Evolutionary conservation across 1,140 invertebrate genomes (phyloP).

Genomic region (Drosophila kohkoa): DNA sequence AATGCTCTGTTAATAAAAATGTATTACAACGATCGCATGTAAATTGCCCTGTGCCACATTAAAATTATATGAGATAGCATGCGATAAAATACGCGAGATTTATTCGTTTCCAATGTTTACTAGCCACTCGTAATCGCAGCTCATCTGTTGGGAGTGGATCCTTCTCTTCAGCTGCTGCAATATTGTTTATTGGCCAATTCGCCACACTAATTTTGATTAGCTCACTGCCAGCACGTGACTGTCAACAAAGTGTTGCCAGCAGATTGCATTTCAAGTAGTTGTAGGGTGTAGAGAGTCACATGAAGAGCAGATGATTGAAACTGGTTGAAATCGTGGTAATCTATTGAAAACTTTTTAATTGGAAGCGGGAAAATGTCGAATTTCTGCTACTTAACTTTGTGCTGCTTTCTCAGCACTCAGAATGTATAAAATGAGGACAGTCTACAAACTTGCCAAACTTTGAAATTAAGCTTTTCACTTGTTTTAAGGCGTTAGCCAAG

Average conservation of each 20-base stretch:
- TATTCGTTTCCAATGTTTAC: constrained; percentile 17
- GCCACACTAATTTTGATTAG: neutral
- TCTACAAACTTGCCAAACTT: constrained; percentile 31
- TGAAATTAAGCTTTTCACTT: constrained; percentile 30
- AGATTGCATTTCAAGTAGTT: constrained; percentile 1
- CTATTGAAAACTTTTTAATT: constrained; percentile 56
- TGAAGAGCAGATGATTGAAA: constrained; percentile 57
- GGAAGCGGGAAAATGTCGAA: constrained; percentile 15
- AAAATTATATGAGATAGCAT: constrained; percentile 9
- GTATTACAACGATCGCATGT: neutral
- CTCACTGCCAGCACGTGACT: neutral
- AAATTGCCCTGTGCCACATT: constrained; percentile 12
- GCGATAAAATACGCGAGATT: constrained; percentile 8
- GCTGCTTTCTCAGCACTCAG: constrained; percentile 18
- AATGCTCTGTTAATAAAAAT: constrained; percentile 24
- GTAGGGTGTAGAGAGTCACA: neutral
- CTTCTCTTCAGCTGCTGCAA: neutral
- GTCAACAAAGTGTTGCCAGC: constrained; percentile 5
- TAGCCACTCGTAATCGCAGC: neutral
- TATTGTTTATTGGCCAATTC: constrained; percentile 6
- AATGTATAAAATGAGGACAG: neutral
- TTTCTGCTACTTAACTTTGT: constrained; percentile 25
- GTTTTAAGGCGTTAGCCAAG: constrained; percentile 55
- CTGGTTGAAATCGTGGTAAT: constrained; percentile 57
- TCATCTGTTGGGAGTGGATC: neutral